Evolutionary conservation across 2,888 invertebrate species (phyloP), one percentile per base, ranked within the genome.

Genomic region (Brassicogethes aeneus): DNA sequence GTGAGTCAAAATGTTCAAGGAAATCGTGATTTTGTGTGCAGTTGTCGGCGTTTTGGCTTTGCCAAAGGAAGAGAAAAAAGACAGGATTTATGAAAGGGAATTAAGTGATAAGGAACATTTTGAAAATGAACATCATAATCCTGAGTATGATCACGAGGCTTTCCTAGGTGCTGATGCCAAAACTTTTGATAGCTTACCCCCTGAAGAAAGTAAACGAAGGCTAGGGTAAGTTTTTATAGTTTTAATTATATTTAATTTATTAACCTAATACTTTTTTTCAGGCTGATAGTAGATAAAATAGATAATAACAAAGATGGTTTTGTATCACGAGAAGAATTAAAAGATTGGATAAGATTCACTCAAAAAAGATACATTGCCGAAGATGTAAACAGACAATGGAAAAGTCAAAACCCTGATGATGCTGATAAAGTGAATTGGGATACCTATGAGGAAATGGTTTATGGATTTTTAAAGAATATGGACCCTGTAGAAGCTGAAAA

Each of bases 121-220:
- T 55, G 74, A 79, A 48, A 80, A 85, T 50, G 84, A 82, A 16
- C 79, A 85, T 45, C 92, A 92, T 57, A 89, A 96, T 66, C 72
- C 82, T 37, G 88, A 92, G 51, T 97, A 89, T 64, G 97, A 97
- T 62, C 97, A 97, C 62, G 96, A 97, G 63, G 94, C 95, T 1
- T 97, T 99, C 65, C 73, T 99, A 8, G 97, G 97, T 0, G 90
- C 93, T 62, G 81, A 82, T 53, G 91, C 96, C 0, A 89, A 91
- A 62, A 83, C 88, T 2, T 99, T 96, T 63, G 94, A 96, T 62
- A 86, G 95, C 55, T 72, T 99, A 34, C 76, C 87, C 0, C 96
- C 96, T 2, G 95, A 97, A 66, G 96, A 99, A 65, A 95, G 95
- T 67, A 85, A 87, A 59, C 76, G 89, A 40, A 76, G 94, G 60